Conservation (phyloP, 2,797 vertebrate genomes). For the Diceros bicornis region DNA sequence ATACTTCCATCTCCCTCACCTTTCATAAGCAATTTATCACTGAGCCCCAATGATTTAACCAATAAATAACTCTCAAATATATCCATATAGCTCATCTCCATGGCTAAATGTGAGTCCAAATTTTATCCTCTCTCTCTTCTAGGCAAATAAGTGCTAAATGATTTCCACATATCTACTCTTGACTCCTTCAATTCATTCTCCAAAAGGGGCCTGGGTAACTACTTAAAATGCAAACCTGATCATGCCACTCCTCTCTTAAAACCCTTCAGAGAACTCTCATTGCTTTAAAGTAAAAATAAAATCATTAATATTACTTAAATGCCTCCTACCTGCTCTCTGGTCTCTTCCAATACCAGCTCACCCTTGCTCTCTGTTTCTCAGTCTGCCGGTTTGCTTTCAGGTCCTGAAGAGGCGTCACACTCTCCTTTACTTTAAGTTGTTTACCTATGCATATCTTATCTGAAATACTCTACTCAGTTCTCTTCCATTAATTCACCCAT, state of each 20-base stretch:
- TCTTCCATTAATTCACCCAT: background rate
- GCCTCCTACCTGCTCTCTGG: background rate
- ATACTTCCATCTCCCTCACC: background rate
- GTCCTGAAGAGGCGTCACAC: background rate
- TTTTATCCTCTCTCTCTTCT: conserved; percentile 19
- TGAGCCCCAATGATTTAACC: background rate
- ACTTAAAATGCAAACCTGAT: background rate
- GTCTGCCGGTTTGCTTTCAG: background rate
- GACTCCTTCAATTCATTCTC: background rate
- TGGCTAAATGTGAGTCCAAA: background rate
- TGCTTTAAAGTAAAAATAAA: background rate
- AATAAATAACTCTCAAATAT: conserved; percentile 10
- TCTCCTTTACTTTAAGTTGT: background rate
- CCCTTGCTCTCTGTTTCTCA: background rate
- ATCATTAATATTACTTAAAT: background rate
- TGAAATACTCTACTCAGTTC: background rate
- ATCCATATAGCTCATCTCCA: background rate
- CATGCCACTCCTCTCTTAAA: background rate
- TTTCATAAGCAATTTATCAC: background rate
- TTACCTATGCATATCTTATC: background rate
- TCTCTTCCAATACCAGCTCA: background rate
- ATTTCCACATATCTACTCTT: conserved; percentile 10
- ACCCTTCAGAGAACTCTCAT: background rate
- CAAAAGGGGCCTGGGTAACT: background rate
- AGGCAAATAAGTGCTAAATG: background rate